Base-by-base conservation (phyloP, 2,888 invertebrate genomes). In the Heteropelma amictum region DNA sequence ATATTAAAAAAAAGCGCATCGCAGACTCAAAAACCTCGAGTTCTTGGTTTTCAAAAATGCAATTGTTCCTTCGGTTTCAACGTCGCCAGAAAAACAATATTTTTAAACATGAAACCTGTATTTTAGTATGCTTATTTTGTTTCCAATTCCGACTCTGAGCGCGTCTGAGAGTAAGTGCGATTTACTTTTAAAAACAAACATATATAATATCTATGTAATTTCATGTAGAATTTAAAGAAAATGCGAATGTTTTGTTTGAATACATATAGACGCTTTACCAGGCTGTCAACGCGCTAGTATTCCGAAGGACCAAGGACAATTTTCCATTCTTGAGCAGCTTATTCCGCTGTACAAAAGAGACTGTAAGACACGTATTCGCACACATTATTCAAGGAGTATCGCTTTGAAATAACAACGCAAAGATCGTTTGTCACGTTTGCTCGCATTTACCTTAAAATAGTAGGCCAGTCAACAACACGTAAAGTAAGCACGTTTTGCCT, bases 351-450 rank as follows among this genome's bases (percentile, higher is more conserved):
- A 2, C 5, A 28, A 7, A 19, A 14, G 19, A 8, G 21, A 19
- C 21, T 19, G 38, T 26, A 60, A 35, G 26, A 28, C 28, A 12
- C 14, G 12, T 47, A 12, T 49, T 38, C 51, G 7, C 33, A 10
- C 56, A 42, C 58, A 64, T 64, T 40, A 51, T 64, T 71, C 49
- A 71, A 28, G 40, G 40, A 33, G 19, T 23, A 35, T 64, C 49
- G 30, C 51, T 40, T 56, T 40, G 42, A 65, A 64, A 72, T 30
- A 58, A 51, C 64, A 70, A 51, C 71, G 40, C 17, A 42, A 26
- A 40, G 26, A 14, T 64, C 56, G 56, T 71, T 64, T 58, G 56
- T 64, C 71, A 72, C 53, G 26, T 45, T 65, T 14, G 17, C 28
- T 58, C 30, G 26, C 30, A 56, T 58, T 30, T 65, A 40, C 28